Base-by-base conservation (phyloP, 2,888 invertebrate species). In the Amblyjoppa fuscipennis region DNA sequence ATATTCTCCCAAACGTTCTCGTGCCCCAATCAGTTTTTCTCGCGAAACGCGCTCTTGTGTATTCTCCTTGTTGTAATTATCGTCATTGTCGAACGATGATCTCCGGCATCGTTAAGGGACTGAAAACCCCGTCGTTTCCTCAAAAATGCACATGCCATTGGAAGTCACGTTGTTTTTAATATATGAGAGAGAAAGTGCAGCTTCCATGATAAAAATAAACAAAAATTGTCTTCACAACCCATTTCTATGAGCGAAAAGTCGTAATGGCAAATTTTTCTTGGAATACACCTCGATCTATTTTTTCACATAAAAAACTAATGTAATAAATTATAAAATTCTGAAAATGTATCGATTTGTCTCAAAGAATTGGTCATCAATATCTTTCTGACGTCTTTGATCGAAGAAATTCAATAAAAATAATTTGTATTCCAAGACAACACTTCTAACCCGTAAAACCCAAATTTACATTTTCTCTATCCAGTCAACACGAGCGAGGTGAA, bases 51-150 rank as follows among this genome's bases (percentile, higher is more conserved):
- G 64, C 71, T 34, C 34, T 34, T 34, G 78, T 86, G 34, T 81
- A 69, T 76, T 77, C 64, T 56, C 76, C 75, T 86, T 86, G 86
- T 85, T 20, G 75, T 80, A 87, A 86, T 86, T 86, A 87, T 84
- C 80, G 81, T 76, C 80, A 86, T 84, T 87, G 86, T 87, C 53
- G 79, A 77, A 25, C 11, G 56, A 70, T 77, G 78, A 86, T 73
- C 77, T 86, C 61, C 25, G 73, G 59, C 64, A 73, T 80, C 81
- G 73, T 78, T 69, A 66, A 85, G 53, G 66, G 64, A 79, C 16
- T 61, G 41, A 80, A 59, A 77, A 5, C 5, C 69, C 31, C 28
- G 41, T 59, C 70, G 64, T 73, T 31, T n/a, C 59, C 25, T 56
- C 49, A n/a, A 20, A 20, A 20, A 53, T 53, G 3, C 20, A 20